Evolutionary conservation across 2,113 vertebrate genomes (phyloP), one percentile per base, ranked within the genome.

Genomic region (Glaucomys volans): DNA sequence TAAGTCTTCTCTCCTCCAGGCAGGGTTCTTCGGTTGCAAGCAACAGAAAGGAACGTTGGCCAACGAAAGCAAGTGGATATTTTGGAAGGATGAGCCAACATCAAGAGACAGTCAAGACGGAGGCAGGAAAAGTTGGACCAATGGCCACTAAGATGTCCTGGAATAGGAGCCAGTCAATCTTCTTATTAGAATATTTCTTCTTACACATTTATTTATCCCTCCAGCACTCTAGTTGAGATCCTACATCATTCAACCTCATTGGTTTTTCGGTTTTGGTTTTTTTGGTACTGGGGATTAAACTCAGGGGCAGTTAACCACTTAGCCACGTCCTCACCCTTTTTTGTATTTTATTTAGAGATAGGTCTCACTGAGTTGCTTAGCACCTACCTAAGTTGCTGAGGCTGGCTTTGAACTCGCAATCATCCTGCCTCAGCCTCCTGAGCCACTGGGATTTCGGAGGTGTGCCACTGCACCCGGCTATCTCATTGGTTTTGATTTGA

Each of bases 11-110:
- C 74, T 26, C 40, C 4, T 37, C 74, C 42, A 64, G 22, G 64
- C 14, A 82, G 59, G 66, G 26, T 52, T 90, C 64, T 82, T 87
- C 64, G 50, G 30, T 87, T 91, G 32, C 72, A 94, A 87, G 90
- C 75, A 75, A 89, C 35, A 93, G 40, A 96, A 89, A 93, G 26
- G 85, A 92, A 74, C 10, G 3, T 37, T 71, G 57, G 28, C 76
- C 50, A 52, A 59, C 17, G 72, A 75, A 74, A 75, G 32, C 20
- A 64, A 90, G 37, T 35, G 69, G 8, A 24, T 67, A 0, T 75
- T 30, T 10, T 30, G 30, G 50, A 47, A 84, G 37, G 59, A 44
- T 8, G 26, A 44, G 1, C 47, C 69, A 50, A 8, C 90, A 82
- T 83, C 22, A 52, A 66, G 26, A 47, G 14, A 30, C 6, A 17